Evolutionary conservation across 2,797 vertebrate genomes (phyloP), one percentile per base, ranked within the genome.

Genomic region (Macropodus opercularis): DNA sequence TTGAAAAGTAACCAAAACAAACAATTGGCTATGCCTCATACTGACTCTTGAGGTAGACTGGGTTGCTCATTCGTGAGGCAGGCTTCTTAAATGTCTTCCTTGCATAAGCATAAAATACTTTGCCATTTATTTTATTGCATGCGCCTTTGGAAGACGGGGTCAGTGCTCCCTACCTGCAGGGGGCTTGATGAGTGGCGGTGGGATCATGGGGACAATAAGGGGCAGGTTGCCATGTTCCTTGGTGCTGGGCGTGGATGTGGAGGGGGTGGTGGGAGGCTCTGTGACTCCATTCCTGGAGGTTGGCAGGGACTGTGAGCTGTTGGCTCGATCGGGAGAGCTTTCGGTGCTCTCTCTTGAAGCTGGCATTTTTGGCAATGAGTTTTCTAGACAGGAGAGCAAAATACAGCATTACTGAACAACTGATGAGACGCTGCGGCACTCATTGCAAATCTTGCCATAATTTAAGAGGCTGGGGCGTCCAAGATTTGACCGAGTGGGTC

Each of bases 351-450:
- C 96, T 1, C 91, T 81, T 31, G 84, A 85, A 88, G 93, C 84
- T 92, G 94, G 94, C 57, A 93, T 90, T 96, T 97, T 99, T 96
- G 96, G 96, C 95, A 98, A 95, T 88, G 94, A 95, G 92, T 98
- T 98, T 93, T 98, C 97, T 99, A 88, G 69, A 90, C 62, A 80
- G 81, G 74, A 88, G 81, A 69, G 41, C 18, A 27, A 69, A 77
- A 64, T 39, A 41, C 58, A 79, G 49, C 8, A 5, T 60, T 31
- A 62, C 29, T 35, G 48, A 48, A 40, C 43, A 64, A 49, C 32
- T 41, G 34, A 65, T 53, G 40, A 73, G 60, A 60, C 35, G 51
- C 42, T 52, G 13, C 3, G 11, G 23, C 39, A 36, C 36, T 54
- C 9, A 8, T 48, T 49, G 18, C 18, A 54, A 57, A 35, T 32